These are phyloP conservation scores for Taenaris catops DNA, from an alignment of 2,888 invertebrate species.

Conservation along the genomic window DNA sequence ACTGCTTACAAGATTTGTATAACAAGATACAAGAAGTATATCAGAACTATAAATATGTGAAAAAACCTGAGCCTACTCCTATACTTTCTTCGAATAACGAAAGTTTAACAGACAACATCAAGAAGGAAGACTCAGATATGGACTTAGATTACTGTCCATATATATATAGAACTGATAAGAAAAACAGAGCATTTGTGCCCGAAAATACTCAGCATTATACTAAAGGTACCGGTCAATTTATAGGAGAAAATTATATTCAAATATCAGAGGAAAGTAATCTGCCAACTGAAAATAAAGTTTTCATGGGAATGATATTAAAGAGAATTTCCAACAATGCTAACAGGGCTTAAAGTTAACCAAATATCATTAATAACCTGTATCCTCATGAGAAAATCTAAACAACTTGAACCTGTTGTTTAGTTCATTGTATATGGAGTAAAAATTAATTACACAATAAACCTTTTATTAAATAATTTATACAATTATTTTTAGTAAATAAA, in stretches of 20 bases:
- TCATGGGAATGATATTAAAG: slow-evolving; percentile 62
- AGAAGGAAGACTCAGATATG: slow-evolving; percentile 21
- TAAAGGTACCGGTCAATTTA: slow-evolving; percentile 33
- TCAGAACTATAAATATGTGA: slow-evolving; percentile 27
- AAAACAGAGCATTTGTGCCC: slow-evolving; percentile 54
- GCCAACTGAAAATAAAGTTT: slow-evolving; percentile 34
- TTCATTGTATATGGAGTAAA: no score
- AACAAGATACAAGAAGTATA: slow-evolving; percentile 36
- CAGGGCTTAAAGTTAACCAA: slow-evolving; percentile 43
- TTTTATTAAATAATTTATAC: no score
- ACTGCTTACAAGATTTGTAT: slow-evolving; percentile 35
- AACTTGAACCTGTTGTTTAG: no score
- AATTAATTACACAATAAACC: no score
- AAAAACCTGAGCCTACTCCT: slow-evolving; percentile 4
- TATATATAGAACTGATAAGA: slow-evolving; percentile 52
- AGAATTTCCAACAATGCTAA: slow-evolving; percentile 60
- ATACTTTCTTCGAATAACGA: slow-evolving; percentile 2
- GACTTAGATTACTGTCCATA: slow-evolving; percentile 34
- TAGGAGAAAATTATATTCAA: slow-evolving; percentile 55
- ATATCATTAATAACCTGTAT: no score
- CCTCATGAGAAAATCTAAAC: no score
- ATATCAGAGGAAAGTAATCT: slow-evolving; percentile 34
- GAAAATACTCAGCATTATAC: slow-evolving; percentile 20
- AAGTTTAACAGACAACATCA: slow-evolving; percentile 12
- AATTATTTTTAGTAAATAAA: no score